Evolutionary conservation across 2,888 invertebrate species (phyloP), one percentile per base, ranked within the genome.

Genomic region (Agelastica alni): DNA sequence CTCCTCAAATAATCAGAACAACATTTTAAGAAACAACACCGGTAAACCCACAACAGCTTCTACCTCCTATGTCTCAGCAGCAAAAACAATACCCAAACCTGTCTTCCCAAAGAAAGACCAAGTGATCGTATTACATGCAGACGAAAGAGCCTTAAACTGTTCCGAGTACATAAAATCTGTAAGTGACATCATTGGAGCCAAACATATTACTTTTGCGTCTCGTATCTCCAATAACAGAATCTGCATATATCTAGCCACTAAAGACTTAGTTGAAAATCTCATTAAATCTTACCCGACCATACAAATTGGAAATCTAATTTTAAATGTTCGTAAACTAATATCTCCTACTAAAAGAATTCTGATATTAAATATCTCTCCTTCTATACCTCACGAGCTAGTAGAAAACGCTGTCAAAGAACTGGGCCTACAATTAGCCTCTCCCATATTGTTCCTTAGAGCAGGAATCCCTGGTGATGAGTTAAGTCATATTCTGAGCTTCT

Each of bases 401-500:
- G 22, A 22, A 22, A 22, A 4, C 7, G 22, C 22, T 5, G 22
- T 22, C 7, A 22, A 22, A 22, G 7, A 7, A 5, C 22, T 22
- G 22, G 30, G 44, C n/a, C 17, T 16, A 44, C 44, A 44, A 12
- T 9, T 28, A 22, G 31, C 44, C 13, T 44, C 18, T 10, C 44
- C 32, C 22, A 28, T 43, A 9, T 47, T 28, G 1, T 37, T 37
- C 10, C 13, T 36, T 9, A 9, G 30, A 2, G 30, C 30, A 10
- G 30, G n/a, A 28, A 28, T 28, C 28, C n/a, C 28, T 5, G n/a
- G 2, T 28, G 28, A 28, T 28, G 3, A 28, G 12, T 30, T 10
- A 4, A 10, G 10, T 2, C 30, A 30, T 10, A 30, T 30, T 30
- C 30, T n/a, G 10, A 30, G 30, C n/a, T 30, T 30, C 10, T 10